phyloP scores from a whole-genome alignment of 2,113 vertebrate species.

The Axis porcinus region DNA sequence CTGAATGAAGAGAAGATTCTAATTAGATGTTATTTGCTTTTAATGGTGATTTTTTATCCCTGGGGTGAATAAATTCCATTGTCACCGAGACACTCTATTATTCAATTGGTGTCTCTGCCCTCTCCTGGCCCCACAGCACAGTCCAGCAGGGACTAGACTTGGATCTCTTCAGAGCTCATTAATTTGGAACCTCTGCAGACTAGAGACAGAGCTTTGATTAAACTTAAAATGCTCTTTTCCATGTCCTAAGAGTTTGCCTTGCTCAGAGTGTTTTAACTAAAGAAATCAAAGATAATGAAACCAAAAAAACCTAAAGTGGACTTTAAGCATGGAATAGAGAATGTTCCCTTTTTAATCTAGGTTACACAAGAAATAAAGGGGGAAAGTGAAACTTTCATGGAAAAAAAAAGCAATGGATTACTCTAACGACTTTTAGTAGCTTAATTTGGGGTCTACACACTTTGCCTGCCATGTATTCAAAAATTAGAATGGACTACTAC shows the following conservation, averaged over 20 bases:
- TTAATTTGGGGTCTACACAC: not conserved
- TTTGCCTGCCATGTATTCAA: not conserved
- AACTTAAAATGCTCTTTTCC: conserved; percentile 18
- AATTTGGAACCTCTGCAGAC: not conserved
- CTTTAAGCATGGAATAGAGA: not conserved
- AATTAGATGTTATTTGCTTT: not conserved
- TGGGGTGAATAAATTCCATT: not conserved
- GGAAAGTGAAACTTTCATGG: not conserved
- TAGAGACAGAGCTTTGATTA: not conserved
- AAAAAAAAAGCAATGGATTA: not conserved
- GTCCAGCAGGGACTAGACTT: not conserved
- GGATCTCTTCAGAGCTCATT: not conserved
- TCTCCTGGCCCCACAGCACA: not conserved
- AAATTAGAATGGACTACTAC: not conserved
- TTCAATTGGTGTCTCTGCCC: not conserved
- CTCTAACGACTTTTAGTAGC: not conserved
- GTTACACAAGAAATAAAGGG: not conserved
- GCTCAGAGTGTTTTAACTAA: not conserved
- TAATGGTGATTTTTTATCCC: not conserved
- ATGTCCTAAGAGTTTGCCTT: not conserved
- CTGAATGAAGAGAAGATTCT: not conserved
- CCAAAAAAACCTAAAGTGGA: not conserved
- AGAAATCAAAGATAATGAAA: not conserved
- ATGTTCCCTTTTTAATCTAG: not conserved
- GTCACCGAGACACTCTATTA: not conserved